Evolutionary conservation across 2,113 vertebrate species (phyloP), one percentile per base, ranked within the genome.

Genomic region (Mormyrus lacerda): DNA sequence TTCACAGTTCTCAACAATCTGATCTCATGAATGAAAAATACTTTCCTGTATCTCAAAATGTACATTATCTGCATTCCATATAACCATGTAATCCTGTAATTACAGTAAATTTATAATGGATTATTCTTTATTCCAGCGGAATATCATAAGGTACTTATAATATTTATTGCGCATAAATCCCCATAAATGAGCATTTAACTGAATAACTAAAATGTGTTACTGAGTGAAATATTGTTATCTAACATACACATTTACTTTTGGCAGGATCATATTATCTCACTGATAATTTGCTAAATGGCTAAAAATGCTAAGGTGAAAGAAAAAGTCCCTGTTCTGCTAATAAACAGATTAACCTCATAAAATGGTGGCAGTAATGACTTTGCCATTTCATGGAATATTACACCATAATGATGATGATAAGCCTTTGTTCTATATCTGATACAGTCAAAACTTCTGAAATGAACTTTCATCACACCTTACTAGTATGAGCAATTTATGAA

Each of bases 301-400:
- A 84, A 84, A 91, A n/a, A 83, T 89, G 42, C 4, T 17, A 1
- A 24, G 39, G 44, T 88, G 91, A 91, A 84, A 92, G 89, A 94
- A 93, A 93, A 92, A 92, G 92, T 91, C 93, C 93, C 91, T 85
- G 42, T 82, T 92, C 91, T 95, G 95, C 96, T 95, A 97, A 97
- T 97, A 97, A 97, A 97, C 95, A 95, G 95, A 94, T 91, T 93
- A 93, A 97, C 95, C 96, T 96, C 96, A 94, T 97, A 97, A 42
- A 97, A 97, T 84, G 93, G 94, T 95, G 95, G 95, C 96, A 96
- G 96, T 98, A 97, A 98, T 98, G 97, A 98, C 97, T 96, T 96
- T 93, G 97, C 97, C 96, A 98, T 99, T 99, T 99, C 97, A 98
- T 99, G 98, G 97, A 97, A 96, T 98, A 99, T 99, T 99, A 98